Base-by-base conservation (phyloP, 1,140 invertebrate genomes). In the Macrotrachela quadricornifera region DNA sequence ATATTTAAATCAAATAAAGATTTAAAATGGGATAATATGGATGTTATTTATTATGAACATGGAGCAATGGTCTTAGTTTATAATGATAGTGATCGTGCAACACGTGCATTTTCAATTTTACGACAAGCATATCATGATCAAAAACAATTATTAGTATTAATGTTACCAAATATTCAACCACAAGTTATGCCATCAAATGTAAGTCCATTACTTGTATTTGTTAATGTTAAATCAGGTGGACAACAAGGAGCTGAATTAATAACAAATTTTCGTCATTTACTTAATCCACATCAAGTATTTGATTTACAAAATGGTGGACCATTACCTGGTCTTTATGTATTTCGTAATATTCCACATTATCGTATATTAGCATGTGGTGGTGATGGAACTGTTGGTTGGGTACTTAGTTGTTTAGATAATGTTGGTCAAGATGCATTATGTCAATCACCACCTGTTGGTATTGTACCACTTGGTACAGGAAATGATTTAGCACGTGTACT, bases 271-370 rank as follows among this genome's bases (percentile, higher is more conserved):
- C 78, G 94, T 60, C 95, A 95, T 76, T 76, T 97, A 55, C 77
- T 99, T 57, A 99, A 99, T 76, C 94, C 94, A 45, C 96, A 95
- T 74, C 94, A 99, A 76, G 92, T 97, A 50, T 99, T 97, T 71
- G 91, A 99, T 73, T 75, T 99, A 59, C 87, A 96, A 64, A 95
- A 95, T 68, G 94, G 92, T 39, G 94, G 94, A 58, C 94, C 94
- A 37, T 73, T 99, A 42, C 91, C 91, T 46, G 92, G 21, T 57
- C 72, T 97, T 54, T 97, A 97, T 73, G 92, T 97, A 55, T 99
- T 97, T 72, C 82, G 94, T 41, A 85, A 96, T 69, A 87, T 99
- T 63, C 79, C 82, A 60, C 82, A 95, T 73, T 62, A 61, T 75
- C 49, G 72, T 72, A 17, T 55, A 72, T 53, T 99, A 57, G 92